Base-by-base conservation (phyloP, 1,140 invertebrate species). In the Subanguina moxae region DNA sequence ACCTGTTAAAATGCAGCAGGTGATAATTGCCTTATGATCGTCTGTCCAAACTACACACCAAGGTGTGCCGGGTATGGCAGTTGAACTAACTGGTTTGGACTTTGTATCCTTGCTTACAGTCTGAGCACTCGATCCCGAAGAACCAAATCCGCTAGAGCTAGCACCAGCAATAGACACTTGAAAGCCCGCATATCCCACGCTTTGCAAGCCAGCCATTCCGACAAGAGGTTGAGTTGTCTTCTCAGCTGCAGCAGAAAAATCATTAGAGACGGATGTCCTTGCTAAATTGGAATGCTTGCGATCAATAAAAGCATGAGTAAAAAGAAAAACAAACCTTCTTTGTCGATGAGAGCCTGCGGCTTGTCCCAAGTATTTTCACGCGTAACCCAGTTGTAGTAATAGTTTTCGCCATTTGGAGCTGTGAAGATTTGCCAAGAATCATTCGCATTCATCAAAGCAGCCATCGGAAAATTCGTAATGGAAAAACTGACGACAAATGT, bases 341-440 rank as follows among this genome's bases (percentile, higher is more conserved):
- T 87, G 82, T 97, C 92, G 75, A 89, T 88, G 25, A 98, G 76
- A 17, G 89, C 88, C 80, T 92, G 89, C 0, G 95, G 95, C 83
- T 93, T 91, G 0, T 89, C 93, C 95, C 95, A 99, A 0, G 92
- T 94, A 1, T 94, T 95, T 85, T 97, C 94, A 76, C 94, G 86
- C 0, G 93, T 93, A 68, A 91, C 87, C 15, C 91, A 90, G 87
- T 98, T 94, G 85, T 96, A 98, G 69, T 63, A 71, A 57, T 71
- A 62, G 25, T 80, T 80, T 38, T 78, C 66, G 5, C 78, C 78
- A 64, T 82, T 80, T 21, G 79, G 80, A 13, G 78, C 68, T 11
- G 67, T 71, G 61, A 74, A 80, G 32, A 80, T 80, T 57, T 70
- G 73, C 78, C 78, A 80, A 8, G 80, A 76, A 38, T 75, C 72